These are phyloP conservation scores for Tapera naevia DNA, from an alignment of 2,797 vertebrate species.

Conservation along the genomic window DNA sequence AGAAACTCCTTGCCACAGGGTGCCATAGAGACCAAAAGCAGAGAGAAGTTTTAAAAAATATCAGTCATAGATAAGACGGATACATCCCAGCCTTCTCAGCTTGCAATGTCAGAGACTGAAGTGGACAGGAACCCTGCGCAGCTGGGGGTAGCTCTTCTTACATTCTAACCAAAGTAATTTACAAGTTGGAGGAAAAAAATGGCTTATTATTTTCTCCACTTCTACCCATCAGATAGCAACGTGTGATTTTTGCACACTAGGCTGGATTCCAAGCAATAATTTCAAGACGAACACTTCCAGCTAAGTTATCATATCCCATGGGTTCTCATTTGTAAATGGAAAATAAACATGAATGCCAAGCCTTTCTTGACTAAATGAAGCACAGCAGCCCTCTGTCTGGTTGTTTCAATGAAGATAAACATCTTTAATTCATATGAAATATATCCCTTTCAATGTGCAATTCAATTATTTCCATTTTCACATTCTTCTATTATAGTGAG, in stretches of 20 bases:
- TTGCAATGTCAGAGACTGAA: neutral
- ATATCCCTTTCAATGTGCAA: neutral
- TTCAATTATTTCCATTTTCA: neutral
- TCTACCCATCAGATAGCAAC: neutral
- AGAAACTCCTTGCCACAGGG: neutral
- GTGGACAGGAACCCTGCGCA: neutral
- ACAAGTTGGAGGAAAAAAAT: neutral
- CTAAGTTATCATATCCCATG: neutral
- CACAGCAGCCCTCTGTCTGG: neutral
- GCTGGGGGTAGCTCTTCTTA: neutral
- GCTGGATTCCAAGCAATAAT: conserved; percentile 13
- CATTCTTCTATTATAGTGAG: neutral
- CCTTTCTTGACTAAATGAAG: neutral
- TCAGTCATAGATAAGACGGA: neutral
- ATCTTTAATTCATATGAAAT: neutral
- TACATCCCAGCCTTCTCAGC: neutral
- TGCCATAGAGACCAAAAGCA: neutral
- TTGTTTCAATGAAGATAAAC: neutral
- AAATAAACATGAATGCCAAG: neutral
- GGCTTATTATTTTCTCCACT: neutral
- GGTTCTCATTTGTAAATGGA: neutral
- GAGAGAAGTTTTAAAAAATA: neutral
- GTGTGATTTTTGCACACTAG: neutral
- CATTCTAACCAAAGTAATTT: neutral
- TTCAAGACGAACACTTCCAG: neutral